phyloP scores from a whole-genome alignment of 1,140 invertebrate genomes.

The Atta texana region DNA sequence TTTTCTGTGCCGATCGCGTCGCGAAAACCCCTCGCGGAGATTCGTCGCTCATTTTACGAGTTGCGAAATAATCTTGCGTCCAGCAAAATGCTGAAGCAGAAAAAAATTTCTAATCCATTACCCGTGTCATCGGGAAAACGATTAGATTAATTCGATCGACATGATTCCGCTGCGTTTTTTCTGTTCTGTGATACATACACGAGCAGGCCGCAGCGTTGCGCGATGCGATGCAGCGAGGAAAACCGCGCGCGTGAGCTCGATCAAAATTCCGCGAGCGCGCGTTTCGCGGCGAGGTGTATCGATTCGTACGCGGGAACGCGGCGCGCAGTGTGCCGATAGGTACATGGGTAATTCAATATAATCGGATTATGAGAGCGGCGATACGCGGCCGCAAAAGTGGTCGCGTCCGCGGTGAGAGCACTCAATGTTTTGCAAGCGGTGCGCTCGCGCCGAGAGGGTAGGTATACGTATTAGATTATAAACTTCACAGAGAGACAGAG shows the following conservation, averaged over 20 bases:
- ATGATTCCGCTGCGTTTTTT: not conserved
- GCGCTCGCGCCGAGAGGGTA: constrained; percentile 65
- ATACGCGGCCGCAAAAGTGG: constrained; percentile 83
- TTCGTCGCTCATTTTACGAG: constrained; percentile 39
- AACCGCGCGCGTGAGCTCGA: constrained; percentile 39
- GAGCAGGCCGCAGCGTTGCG: not conserved
- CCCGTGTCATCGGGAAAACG: not conserved
- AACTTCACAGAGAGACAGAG: constrained; percentile 80
- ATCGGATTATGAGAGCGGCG: constrained; percentile 83
- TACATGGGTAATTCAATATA: constrained; percentile 83
- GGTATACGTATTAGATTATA: constrained; percentile 85
- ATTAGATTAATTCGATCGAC: constrained; percentile 23
- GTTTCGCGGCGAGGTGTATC: constrained; percentile 65
- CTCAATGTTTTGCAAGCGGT: constrained; percentile 81
- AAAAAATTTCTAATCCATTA: not conserved
- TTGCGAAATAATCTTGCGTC: constrained; percentile 29
- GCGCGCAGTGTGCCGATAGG: constrained; percentile 69
- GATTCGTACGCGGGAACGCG: constrained; percentile 67
- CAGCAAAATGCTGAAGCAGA: not conserved
- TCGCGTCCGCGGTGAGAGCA: constrained; percentile 81
- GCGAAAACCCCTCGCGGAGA: not conserved
- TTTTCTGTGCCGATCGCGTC: not conserved
- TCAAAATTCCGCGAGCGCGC: constrained; percentile 56
- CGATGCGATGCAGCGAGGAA: not conserved
- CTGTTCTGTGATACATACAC: constrained; percentile 6